Conservation (phyloP, 2,797 vertebrate species). For the Gallinago solitaria region DNA sequence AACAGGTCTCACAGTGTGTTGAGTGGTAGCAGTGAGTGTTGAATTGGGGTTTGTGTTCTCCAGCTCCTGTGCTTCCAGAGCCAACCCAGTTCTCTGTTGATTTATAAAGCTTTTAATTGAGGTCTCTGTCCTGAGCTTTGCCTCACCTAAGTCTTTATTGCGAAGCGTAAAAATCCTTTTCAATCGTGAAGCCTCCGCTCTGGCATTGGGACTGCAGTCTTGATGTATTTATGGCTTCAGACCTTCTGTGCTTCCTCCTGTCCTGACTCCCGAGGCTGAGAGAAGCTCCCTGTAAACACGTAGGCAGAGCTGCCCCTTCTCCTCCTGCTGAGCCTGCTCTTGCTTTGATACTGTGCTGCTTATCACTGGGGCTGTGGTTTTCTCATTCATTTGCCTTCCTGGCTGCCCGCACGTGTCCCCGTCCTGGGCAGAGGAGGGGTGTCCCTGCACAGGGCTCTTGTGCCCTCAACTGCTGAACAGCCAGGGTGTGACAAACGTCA, state of each 20-base stretch:
- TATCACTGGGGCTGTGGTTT: accelerated
- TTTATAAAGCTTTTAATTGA: background rate
- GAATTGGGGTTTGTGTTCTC: background rate
- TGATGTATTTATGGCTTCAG: background rate
- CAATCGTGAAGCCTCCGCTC: accelerated
- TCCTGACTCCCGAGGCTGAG: background rate
- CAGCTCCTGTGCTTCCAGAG: background rate
- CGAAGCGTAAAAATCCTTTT: background rate
- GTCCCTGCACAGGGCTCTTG: background rate
- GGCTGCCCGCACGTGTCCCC: accelerated
- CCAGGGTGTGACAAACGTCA: accelerated
- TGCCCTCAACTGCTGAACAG: background rate
- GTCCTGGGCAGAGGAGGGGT: background rate
- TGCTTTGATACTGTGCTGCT: background rate
- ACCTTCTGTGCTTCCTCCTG: background rate
- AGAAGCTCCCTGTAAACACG: background rate
- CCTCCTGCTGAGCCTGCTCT: background rate
- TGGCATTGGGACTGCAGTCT: background rate
- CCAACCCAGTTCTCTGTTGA: background rate
- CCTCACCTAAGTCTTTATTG: background rate
- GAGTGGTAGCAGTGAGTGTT: background rate
- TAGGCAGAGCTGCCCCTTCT: background rate
- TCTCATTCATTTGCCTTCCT: background rate
- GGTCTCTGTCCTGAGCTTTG: background rate
- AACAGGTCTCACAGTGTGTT: background rate